These are phyloP conservation scores for Drosophila melanogaster DNA, from an alignment of 1,140 invertebrate genomes.

Conservation along the genomic window DNA sequence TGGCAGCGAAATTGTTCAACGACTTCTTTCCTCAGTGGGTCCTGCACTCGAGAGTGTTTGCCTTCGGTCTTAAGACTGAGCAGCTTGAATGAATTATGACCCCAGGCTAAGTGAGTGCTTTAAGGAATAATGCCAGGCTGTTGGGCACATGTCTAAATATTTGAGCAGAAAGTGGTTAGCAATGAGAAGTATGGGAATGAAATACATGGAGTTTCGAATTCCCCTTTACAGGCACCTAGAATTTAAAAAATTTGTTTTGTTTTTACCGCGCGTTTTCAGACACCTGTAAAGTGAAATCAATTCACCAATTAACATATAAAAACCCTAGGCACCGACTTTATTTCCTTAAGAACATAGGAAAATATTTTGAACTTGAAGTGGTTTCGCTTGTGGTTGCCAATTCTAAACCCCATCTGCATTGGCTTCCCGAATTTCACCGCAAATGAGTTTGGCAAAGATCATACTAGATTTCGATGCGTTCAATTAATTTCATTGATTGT, in stretches of 20 bases:
- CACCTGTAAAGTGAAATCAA: too few species aligned
- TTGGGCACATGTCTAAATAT: conserved; percentile 1
- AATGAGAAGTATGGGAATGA: too few species aligned
- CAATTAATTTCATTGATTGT: conserved; percentile 60
- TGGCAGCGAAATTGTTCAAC: not conserved
- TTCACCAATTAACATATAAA: too few species aligned
- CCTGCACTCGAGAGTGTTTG: conserved; percentile 6
- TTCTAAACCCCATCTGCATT: not conserved
- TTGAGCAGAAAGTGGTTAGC: not conserved
- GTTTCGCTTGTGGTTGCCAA: not conserved
- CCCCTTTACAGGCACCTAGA: too few species aligned
- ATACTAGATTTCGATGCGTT: conserved; percentile 47
- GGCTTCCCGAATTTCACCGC: conserved; percentile 7
- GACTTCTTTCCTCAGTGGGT: not conserved
- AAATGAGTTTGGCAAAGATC: conserved; percentile 55
- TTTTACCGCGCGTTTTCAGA: too few species aligned
- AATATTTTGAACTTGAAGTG: conserved; percentile 1
- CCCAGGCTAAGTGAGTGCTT: conserved; percentile 9
- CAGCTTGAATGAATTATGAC: conserved; percentile 8
- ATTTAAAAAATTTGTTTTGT: too few species aligned
- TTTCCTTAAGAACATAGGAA: not conserved
- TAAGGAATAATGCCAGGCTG: conserved; percentile 2
- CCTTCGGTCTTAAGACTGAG: conserved; percentile 2
- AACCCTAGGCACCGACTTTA: too few species aligned
- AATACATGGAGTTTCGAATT: too few species aligned